These are phyloP conservation scores for Diuraphis noxia DNA, from an alignment of 1,140 invertebrate genomes.

Conservation along the genomic window DNA sequence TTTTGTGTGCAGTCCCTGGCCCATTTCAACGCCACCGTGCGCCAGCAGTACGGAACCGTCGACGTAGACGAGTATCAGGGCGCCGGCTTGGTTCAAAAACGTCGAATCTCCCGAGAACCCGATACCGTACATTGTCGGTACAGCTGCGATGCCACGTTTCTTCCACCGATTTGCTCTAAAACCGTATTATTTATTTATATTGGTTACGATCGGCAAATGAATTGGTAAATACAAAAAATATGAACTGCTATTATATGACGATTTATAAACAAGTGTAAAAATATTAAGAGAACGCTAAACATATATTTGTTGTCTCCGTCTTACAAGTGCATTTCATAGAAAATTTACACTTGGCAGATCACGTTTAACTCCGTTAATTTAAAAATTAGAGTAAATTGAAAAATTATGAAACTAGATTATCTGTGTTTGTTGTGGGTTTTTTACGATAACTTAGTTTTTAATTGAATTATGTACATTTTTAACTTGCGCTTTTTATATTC, in stretches of 20 bases:
- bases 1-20: constrained; percentile 93
- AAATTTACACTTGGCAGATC: too few relatives aligned
- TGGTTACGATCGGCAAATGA: background rate
- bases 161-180: constrained; percentile 76
- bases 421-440: too few relatives aligned
- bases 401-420: too few relatives aligned
- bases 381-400: too few relatives aligned
- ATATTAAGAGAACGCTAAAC: too few relatives aligned
- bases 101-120: constrained; percentile 74
- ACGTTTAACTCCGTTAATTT: too few relatives aligned
- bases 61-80: constrained; percentile 83
- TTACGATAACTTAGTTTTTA: too few relatives aligned
- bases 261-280: background rate
- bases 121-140: constrained; percentile 91
- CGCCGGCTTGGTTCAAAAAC: constrained; percentile 82
- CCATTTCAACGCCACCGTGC: constrained; percentile 94
- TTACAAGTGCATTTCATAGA: too few relatives aligned
- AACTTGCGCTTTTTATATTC: too few relatives aligned
- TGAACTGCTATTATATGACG: background rate
- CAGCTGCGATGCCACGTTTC: constrained; percentile 82
- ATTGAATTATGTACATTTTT: too few relatives aligned
- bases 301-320: too few relatives aligned
- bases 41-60: constrained; percentile 92
- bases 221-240: background rate
- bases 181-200: background rate